These are phyloP conservation scores for Euwallacea similis DNA, from an alignment of 1,140 invertebrate species.

Conservation along the genomic window DNA sequence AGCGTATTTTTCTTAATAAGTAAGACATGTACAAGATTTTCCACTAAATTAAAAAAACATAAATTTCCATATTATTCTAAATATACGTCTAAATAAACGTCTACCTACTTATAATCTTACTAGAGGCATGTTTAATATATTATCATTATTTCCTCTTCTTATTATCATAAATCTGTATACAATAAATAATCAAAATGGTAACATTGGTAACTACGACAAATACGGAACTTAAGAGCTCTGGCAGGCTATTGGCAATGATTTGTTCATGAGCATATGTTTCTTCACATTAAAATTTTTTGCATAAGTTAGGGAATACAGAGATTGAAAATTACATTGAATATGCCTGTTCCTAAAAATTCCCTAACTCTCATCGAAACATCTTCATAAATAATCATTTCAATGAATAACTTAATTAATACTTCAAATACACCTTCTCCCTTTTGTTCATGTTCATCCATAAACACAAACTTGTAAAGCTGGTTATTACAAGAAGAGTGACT, in stretches of 20 bases:
- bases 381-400: too few relatives aligned
- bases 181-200: conserved; percentile 3
- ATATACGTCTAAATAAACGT: too few relatives aligned
- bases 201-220: conserved; percentile 19
- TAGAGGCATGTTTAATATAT: too few relatives aligned
- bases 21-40: too few relatives aligned
- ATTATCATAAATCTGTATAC: background rate
- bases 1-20: too few relatives aligned
- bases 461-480: conserved; percentile 53
- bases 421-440: conserved; percentile 33
- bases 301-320: background rate
- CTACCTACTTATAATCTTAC: too few relatives aligned
- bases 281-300: background rate
- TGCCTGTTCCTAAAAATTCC: background rate
- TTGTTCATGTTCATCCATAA: conserved; percentile 50
- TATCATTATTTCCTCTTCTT: too few relatives aligned
- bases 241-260: conserved; percentile 31
- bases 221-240: too few relatives aligned
- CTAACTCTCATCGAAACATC: background rate
- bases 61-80: too few relatives aligned
- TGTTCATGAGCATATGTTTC: background rate
- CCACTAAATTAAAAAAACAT: too few relatives aligned
- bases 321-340: background rate
- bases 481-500: conserved; percentile 53
- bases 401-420: conserved; percentile 13